These are phyloP conservation scores for Keiferia lycopersicella DNA, from an alignment of 2,888 invertebrate genomes.

Conservation along the genomic window DNA sequence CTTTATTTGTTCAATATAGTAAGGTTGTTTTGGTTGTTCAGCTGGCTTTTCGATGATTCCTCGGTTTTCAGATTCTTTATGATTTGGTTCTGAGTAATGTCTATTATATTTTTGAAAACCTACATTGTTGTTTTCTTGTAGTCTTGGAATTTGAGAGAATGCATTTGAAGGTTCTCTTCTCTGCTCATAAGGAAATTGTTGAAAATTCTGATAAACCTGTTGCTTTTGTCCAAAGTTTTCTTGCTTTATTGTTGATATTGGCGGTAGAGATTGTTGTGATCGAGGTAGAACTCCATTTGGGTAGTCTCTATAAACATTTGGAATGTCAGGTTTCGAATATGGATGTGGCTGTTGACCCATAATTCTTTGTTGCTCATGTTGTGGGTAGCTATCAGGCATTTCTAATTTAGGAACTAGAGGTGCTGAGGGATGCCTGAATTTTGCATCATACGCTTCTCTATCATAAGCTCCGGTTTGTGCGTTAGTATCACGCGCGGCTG, in stretches of 20 bases:
- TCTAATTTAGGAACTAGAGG: constrained; percentile 75
- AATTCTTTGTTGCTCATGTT: constrained; percentile 55
- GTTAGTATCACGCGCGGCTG: constrained; percentile 59
- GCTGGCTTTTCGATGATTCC: constrained; percentile 44
- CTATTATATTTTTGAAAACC: constrained; percentile 72
- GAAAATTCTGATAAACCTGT: constrained; percentile 62
- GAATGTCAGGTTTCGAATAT: constrained; percentile 54
- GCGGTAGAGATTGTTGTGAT: constrained; percentile 65
- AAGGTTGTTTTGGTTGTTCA: constrained; percentile 64
- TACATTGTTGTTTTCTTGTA: constrained; percentile 56
- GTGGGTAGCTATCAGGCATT: constrained; percentile 69
- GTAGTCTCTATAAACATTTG: constrained; percentile 59
- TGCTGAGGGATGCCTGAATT: constrained; percentile 69
- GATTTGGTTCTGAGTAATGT: constrained; percentile 53
- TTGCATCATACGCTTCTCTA: constrained; percentile 67
- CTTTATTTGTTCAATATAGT: constrained; percentile 78
- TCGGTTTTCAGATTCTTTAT: constrained; percentile 51
- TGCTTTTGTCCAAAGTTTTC: constrained; percentile 69
- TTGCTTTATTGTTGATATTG: constrained; percentile 78
- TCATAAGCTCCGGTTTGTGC: constrained; percentile 72
- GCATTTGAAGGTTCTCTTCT: constrained; percentile 52
- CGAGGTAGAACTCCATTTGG: constrained; percentile 55
- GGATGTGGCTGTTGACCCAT: constrained; percentile 49
- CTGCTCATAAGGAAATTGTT: constrained; percentile 61
- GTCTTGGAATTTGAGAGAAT: constrained; percentile 56